These are phyloP conservation scores for Prietella phreatophila DNA, from an alignment of 2,113 vertebrate genomes.

Conservation along the genomic window DNA sequence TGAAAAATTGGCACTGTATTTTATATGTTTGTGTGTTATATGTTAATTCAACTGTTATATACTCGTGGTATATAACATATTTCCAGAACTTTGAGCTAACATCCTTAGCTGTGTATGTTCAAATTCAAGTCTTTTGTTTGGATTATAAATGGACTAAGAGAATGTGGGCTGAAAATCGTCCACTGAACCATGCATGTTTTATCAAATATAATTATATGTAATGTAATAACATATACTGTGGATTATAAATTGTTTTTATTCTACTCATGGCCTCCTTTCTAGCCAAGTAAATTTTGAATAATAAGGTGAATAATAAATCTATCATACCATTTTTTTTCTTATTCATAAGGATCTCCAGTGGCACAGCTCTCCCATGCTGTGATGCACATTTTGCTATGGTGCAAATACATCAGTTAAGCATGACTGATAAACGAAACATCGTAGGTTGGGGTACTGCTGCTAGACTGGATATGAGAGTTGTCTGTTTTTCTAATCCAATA, in stretches of 20 bases:
- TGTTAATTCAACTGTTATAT: too few species aligned
- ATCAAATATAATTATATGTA: background rate
- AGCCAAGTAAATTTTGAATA: background rate
- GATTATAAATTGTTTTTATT: background rate
- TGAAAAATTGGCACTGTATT: too few species aligned
- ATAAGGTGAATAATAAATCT: background rate
- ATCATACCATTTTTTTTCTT: background rate
- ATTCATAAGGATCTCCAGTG: constrained; percentile 17
- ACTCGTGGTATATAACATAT: background rate
- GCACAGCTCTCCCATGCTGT: constrained; percentile 42
- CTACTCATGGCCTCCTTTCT: background rate
- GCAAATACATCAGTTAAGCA: constrained; percentile 51
- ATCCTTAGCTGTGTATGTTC: background rate
- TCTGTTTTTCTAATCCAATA: constrained; percentile 66
- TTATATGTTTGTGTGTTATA: too few species aligned
- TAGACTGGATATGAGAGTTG: constrained; percentile 55
- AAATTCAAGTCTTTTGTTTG: background rate
- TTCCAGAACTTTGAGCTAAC: background rate
- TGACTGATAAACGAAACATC: constrained; percentile 63
- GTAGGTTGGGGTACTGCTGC: constrained; percentile 50
- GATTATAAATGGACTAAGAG: background rate
- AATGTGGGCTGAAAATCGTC: background rate
- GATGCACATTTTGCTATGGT: constrained; percentile 56
- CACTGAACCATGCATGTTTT: background rate
- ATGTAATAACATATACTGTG: background rate